These are phyloP conservation scores for Drosophila gaucha DNA, from an alignment of 2,888 invertebrate genomes.

Conservation along the genomic window DNA sequence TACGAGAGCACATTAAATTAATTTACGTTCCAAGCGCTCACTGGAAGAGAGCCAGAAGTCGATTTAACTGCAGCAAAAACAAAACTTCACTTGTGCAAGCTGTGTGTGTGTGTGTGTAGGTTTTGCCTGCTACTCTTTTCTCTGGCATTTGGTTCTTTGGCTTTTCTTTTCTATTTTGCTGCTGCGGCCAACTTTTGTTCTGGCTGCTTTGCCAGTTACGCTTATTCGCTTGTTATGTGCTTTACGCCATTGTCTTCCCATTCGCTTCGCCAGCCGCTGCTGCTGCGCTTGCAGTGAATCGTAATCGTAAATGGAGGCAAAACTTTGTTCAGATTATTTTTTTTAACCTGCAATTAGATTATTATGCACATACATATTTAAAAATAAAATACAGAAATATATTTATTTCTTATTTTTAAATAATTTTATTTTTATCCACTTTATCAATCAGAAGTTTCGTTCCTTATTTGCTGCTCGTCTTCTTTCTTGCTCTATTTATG, in stretches of 20 bases:
- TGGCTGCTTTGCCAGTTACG: constrained; percentile 64
- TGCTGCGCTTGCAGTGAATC: constrained; percentile 43
- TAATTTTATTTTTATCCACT: neutral
- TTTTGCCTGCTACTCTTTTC: constrained; percentile 45
- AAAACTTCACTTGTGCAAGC: constrained; percentile 26
- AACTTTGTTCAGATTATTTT: constrained; percentile 19
- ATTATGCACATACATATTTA: constrained; percentile 5
- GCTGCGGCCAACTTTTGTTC: constrained; percentile 63
- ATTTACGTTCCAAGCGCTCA: constrained; percentile 25
- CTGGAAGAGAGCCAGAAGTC: constrained; percentile 24
- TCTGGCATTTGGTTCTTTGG: constrained; percentile 51
- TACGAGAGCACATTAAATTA: constrained; percentile 21
- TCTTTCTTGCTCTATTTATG: constrained; percentile 30
- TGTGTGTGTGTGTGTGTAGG: constrained; percentile 28
- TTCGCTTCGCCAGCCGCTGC: constrained; percentile 45
- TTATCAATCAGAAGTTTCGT: constrained; percentile 5
- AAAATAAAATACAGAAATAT: neutral
- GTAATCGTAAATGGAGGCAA: constrained; percentile 41
- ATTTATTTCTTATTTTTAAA: neutral
- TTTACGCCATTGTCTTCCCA: constrained; percentile 59
- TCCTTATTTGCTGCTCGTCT: constrained; percentile 20
- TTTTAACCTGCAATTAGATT: neutral
- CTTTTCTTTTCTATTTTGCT: constrained; percentile 65
- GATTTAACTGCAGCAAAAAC: constrained; percentile 29
- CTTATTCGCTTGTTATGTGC: constrained; percentile 67